Conservation (phyloP, 2,888 invertebrate genomes). For the Cordilura impudica region DNA sequence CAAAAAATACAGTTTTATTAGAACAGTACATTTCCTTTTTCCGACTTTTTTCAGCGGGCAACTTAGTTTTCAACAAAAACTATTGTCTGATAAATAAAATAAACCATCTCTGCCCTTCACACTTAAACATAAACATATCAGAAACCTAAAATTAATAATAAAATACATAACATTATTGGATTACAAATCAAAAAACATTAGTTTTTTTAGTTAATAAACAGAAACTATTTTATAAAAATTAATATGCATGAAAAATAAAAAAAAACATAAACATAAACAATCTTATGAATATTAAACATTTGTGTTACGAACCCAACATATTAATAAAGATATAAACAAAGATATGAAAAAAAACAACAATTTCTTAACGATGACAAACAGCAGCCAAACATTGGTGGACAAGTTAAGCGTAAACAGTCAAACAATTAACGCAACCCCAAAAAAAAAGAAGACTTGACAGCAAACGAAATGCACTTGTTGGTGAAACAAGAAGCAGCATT, state of each 20-base stretch:
- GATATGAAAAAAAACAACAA: neutral
- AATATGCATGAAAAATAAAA: constrained; percentile 20
- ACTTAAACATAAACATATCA: neutral
- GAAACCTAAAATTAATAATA: neutral
- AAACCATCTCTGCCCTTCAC: neutral
- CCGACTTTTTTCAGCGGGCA: too few relatives aligned
- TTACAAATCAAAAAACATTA: constrained; percentile 4
- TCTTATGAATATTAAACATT: constrained; percentile 19
- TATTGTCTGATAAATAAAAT: too few relatives aligned
- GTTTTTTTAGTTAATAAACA: neutral
- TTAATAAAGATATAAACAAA: neutral
- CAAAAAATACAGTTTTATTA: too few relatives aligned
- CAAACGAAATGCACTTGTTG: constrained; percentile 27
- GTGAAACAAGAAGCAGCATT: constrained; percentile 1
- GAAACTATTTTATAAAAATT: neutral
- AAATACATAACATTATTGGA: constrained; percentile 1
- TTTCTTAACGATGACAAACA: neutral
- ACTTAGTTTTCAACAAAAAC: too few relatives aligned
- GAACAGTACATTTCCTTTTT: too few relatives aligned
- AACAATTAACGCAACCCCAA: constrained; percentile 20
- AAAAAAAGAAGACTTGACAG: neutral
- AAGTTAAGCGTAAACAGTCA: neutral
- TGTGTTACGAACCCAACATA: neutral
- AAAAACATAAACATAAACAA: neutral
- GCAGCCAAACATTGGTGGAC: neutral